Evolutionary conservation across 1,140 invertebrate species (phyloP).

Genomic region (Colletes gigas): DNA sequence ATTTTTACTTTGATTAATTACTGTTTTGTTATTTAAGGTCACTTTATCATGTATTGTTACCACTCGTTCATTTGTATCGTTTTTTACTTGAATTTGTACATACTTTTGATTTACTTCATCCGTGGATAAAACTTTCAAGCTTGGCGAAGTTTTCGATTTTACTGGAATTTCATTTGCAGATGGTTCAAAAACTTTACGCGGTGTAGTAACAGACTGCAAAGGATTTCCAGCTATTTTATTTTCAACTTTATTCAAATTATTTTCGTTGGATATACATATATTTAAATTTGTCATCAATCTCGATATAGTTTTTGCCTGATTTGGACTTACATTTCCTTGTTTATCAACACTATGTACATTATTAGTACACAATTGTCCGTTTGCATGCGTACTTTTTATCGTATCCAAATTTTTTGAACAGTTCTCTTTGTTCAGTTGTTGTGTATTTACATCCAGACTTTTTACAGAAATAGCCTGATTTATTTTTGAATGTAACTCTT

Average conservation of each 20-base stretch:
- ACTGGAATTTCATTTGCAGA: not conserved
- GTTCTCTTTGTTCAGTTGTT: slow-evolving; percentile 30
- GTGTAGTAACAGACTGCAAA: not conserved
- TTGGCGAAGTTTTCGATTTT: not conserved
- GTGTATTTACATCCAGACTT: slow-evolving; percentile 2
- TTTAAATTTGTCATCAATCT: slow-evolving; percentile 35
- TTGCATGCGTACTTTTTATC: not conserved
- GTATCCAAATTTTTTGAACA: slow-evolving; percentile 35
- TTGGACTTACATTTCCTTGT: not conserved
- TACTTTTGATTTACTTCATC: slow-evolving; percentile 63
- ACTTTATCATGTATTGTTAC: slow-evolving; percentile 43
- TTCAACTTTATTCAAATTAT: not conserved
- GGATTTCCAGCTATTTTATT: slow-evolving; percentile 26
- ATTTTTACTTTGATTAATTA: not conserved
- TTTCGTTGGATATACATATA: slow-evolving; percentile 29
- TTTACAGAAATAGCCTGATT: slow-evolving; percentile 16
- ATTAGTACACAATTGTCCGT: not conserved
- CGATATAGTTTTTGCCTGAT: slow-evolving; percentile 20
- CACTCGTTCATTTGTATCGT: slow-evolving; percentile 23
- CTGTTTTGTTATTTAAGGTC: slow-evolving; percentile 12
- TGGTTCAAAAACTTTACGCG: not conserved
- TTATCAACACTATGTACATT: slow-evolving; percentile 8
- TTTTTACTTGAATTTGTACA: slow-evolving; percentile 51
- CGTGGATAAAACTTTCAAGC: slow-evolving; percentile 56
- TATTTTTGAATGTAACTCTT: slow-evolving; percentile 19